Evolutionary conservation across 1,140 invertebrate genomes (phyloP).

Genomic region (Drosophila sucinea): DNA sequence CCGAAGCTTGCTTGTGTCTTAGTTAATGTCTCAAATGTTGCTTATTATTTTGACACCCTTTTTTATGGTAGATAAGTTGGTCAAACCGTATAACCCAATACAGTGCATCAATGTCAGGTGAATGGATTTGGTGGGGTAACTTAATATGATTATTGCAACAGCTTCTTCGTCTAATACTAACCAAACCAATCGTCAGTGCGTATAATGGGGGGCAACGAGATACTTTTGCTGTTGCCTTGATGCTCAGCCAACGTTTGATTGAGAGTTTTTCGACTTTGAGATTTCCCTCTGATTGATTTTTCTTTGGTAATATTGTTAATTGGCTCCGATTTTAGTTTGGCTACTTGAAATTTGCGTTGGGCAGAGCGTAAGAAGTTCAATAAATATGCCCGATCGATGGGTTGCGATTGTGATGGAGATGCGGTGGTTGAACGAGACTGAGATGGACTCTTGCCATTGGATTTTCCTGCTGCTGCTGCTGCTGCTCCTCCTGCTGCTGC

Average conservation of each 20-base stretch:
- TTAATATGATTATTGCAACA: constrained; percentile 27
- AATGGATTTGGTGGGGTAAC: constrained; percentile 23
- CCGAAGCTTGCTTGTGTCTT: no score
- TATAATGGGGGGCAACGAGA: constrained; percentile 55
- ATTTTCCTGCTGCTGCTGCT: background rate
- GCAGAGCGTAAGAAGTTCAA: constrained; percentile 67
- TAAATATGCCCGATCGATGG: constrained; percentile 59
- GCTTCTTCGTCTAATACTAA: constrained; percentile 54
- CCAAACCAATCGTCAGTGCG: constrained; percentile 74
- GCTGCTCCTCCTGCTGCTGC: constrained; percentile 8
- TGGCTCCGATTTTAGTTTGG: constrained; percentile 31
- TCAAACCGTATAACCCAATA: constrained; percentile 43
- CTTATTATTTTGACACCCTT: constrained; percentile 5
- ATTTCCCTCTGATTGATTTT: constrained; percentile 37
- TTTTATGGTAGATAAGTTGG: constrained; percentile 30
- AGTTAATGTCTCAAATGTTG: no score
- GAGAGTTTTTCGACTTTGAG: background rate
- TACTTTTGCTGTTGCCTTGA: constrained; percentile 15
- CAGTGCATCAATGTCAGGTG: constrained; percentile 37
- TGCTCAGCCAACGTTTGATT: constrained; percentile 4
- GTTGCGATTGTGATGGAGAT: constrained; percentile 21
- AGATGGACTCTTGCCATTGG: background rate
- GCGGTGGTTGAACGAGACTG: background rate
- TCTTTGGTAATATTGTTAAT: constrained; percentile 48
- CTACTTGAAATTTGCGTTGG: constrained; percentile 64